Evolutionary conservation across 1,140 invertebrate genomes (phyloP), one percentile per base, ranked within the genome.

Genomic region (Calephelis virginiensis): DNA sequence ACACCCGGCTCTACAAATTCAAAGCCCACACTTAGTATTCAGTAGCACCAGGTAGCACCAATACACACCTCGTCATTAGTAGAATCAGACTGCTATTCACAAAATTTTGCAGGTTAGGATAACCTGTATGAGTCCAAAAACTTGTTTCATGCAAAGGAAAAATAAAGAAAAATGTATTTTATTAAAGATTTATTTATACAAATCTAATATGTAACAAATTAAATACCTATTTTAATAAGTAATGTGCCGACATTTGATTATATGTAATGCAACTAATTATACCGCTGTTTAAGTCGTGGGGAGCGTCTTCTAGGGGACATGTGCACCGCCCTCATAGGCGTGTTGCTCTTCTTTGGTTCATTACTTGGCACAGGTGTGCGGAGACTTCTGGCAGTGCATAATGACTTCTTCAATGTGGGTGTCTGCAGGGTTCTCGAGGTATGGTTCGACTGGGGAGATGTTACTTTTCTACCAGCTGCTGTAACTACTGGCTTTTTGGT

Each of bases 251-350:
- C 17, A 43, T 14, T 48, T 13, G 8, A 6, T 12, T 62, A 53
- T 11, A 43, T 43, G 11, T 0, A 53, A 6, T 53, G 7, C 49
- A 64, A 62, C 48, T 14, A 70, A 67, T 72, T 69, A 68, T 64
- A 63, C 60, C 81, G 78, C 67, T 77, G 77, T 62, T 87, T 90
- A 64, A 84, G 86, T 43, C 86, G 75, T 6, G 88, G 87, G 48
- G 87, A 90, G 40, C 82, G 73, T 78, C 83, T 80, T 73, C 82
- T 82, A 3, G 87, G 86, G 46, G 88, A 90, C 64, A 89, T 73
- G 49, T 90, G 86, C 6, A 90, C 78, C 13, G 82, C 88, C 74
- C 81, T 89, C 68, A 90, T 67, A 0, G 88, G 88, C 0, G 84
- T 89, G 40, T 82, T 83, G 8, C 70, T 40, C 75, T 82, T 85